Evolutionary conservation across 2,113 vertebrate species (phyloP).

Genomic region (Tupaia tana): DNA sequence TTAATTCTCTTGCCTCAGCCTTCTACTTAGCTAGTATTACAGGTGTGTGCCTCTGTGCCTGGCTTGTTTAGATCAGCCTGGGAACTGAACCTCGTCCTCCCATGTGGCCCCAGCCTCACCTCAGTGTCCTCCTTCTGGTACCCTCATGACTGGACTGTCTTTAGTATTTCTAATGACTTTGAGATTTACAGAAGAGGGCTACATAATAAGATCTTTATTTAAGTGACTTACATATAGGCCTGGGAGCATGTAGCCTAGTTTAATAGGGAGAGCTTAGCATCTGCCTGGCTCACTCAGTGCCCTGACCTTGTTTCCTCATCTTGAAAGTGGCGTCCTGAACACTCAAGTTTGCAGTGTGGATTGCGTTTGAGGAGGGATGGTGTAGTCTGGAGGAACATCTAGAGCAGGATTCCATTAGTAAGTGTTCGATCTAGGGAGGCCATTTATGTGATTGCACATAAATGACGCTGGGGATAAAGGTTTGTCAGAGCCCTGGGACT

Average conservation of each 20-base stretch:
- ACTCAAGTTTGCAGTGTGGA: neutral
- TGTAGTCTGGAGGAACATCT: neutral
- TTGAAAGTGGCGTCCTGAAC: neutral
- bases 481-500: neutral
- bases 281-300: neutral
- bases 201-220: slow-evolving; percentile 22
- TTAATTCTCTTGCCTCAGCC: too few species aligned
- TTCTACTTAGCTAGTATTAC: too few species aligned
- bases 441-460: neutral
- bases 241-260: neutral
- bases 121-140: too few species aligned
- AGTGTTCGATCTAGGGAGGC: neutral
- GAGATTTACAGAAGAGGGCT: neutral
- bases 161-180: neutral
- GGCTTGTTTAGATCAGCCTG: too few species aligned
- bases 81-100: too few species aligned
- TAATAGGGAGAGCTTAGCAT: neutral
- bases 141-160: neutral
- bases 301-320: neutral
- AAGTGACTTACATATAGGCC: neutral
- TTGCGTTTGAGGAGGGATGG: neutral
- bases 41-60: too few species aligned
- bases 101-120: too few species aligned
- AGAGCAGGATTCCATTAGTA: neutral
- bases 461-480: neutral